Percentiles rank a stretch among this genome's conserved stretches.
These are phyloP conservation scores for Meleagris gallopavo DNA, from an alignment of 2,113 vertebrate species.

Conservation along the genomic window DNA sequence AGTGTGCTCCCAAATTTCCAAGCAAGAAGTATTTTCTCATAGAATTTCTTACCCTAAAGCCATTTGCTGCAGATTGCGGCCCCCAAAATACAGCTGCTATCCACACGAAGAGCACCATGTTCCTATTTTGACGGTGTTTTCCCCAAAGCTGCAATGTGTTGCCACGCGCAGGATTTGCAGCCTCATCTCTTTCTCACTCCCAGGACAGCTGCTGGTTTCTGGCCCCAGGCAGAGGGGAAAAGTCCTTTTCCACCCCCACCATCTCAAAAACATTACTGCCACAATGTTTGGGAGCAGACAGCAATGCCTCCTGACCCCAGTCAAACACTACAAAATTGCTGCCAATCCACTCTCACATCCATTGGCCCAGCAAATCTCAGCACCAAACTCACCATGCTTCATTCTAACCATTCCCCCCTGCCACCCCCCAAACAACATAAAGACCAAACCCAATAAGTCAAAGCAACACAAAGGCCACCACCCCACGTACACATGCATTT, in stretches of 20 bases:
- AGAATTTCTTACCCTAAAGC: accelerated
- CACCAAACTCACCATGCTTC: neutral
- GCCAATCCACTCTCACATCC: neutral
- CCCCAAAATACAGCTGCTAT: neutral
- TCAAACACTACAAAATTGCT: neutral
- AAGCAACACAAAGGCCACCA: accelerated
- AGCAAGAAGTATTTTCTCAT: neutral
- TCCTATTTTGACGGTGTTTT: neutral
- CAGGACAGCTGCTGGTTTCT: neutral
- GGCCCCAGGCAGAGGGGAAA: neutral
- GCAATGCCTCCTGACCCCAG: neutral
- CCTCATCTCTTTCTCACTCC: neutral
- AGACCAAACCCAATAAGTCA: neutral
- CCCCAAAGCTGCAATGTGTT: neutral
- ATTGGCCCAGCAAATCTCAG: neutral
- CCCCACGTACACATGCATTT: accelerated
- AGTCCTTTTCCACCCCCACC: neutral
- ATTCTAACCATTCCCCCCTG: too few relatives aligned
- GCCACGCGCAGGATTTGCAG: neutral
- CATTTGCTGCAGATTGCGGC: accelerated
- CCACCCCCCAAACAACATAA: neutral
- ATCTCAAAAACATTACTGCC: neutral
- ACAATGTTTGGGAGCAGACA: neutral
- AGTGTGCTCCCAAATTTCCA: too few relatives aligned
- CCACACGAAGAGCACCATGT: neutral